Base-by-base conservation (phyloP, 2,888 invertebrate genomes). In the Dendrolimus pini region DNA sequence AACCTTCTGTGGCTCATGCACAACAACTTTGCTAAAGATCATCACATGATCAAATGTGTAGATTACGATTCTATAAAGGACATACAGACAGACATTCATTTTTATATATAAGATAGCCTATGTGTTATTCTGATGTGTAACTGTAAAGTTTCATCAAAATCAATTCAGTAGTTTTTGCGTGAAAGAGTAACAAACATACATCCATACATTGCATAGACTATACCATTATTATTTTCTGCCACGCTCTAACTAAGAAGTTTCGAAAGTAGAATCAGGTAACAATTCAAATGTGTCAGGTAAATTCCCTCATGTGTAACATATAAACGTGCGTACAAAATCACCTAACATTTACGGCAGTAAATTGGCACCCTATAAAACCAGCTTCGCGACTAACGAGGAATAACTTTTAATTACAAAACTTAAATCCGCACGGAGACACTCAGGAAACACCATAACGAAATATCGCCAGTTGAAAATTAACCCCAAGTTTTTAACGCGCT, bases 391-490 rank as follows among this genome's bases (percentile, higher is more conserved):
- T 77, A 76, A 78, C 77, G 77, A 78, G 74, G 68, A 67, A 64
- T 68, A 83, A 86, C 77, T 85, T 87, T 84, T 86, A 85, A 87
- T 86, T 85, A 84, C 80, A 77, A 70, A 85, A 85, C 82, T 84
- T 82, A 77, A 77, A 74, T 72, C 74, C 69, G 58, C 67, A 66
- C 66, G 62, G 72, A 74, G 74, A 76, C 74, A 77, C 71, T 69
- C 70, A 65, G 73, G 75, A 74, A 81, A 77, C 72, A 73, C 74
- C 74, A 70, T 68, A 59, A 69, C 68, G 68, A 75, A 78, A 78
- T 78, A 77, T 76, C 61, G 69, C 72, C 62, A 61, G 63, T 56
- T 61, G 9, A 47, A 76, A 75, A 75, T 74, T 74, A 70, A 72
- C 69, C 65, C 65, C 61, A 66, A 65, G 65, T 63, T 66, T 56